Evolutionary conservation across 1,140 invertebrate species (phyloP).

Genomic region (Kradibia gibbosae): DNA sequence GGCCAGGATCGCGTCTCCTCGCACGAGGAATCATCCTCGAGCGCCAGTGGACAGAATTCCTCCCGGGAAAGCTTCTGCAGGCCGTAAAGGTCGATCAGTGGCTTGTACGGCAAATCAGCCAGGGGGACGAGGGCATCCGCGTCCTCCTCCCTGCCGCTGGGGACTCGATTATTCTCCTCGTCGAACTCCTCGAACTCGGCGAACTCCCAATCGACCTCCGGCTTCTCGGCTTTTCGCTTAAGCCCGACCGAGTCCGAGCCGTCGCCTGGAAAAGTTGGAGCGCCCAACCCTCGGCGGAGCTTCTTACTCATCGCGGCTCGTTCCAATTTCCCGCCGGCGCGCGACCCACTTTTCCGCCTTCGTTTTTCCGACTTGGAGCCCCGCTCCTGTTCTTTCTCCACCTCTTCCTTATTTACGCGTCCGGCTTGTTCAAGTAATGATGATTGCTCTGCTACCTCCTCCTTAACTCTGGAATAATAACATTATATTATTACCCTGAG

Average conservation of each 20-base stretch:
- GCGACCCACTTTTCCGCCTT: neutral
- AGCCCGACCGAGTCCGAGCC: conserved; percentile 55
- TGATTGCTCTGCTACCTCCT: neutral
- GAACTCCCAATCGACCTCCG: neutral
- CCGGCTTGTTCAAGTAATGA: neutral
- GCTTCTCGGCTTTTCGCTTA: neutral
- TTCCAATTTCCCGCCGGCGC: neutral
- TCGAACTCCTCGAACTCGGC: conserved; percentile 13
- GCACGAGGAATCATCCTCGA: conserved; percentile 60
- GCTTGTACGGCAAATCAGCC: conserved; percentile 64
- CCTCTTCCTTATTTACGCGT: neutral
- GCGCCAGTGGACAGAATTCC: conserved; percentile 67
- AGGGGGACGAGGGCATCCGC: conserved; percentile 59
- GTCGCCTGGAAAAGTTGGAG: conserved; percentile 55
- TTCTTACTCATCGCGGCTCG: conserved; percentile 33
- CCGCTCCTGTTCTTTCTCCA: neutral
- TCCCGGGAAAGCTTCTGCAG: conserved; percentile 64
- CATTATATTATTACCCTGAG: neutral
- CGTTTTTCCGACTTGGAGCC: conserved; percentile 15
- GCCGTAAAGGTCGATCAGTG: conserved; percentile 63
- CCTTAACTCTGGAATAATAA: neutral
- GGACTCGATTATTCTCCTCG: neutral
- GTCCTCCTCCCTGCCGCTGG: conserved; percentile 10
- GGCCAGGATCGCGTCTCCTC: conserved; percentile 26
- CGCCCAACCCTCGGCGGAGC: conserved; percentile 51